phyloP scores from a whole-genome alignment of 2,113 vertebrate genomes.

The Peromyscus californicus region DNA sequence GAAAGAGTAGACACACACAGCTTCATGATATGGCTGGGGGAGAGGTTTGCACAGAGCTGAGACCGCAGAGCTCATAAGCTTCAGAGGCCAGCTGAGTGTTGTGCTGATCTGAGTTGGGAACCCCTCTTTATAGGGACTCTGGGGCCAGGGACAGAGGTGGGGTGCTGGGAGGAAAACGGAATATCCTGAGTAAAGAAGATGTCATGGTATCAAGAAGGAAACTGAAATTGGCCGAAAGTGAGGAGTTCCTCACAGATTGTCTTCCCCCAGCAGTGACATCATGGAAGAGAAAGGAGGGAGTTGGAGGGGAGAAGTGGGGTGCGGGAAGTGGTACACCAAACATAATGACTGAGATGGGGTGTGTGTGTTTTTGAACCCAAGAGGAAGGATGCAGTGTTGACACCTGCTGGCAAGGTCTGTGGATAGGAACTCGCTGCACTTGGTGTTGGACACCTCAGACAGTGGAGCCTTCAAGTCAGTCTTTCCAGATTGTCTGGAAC shows the following conservation, averaged over 20 bases:
- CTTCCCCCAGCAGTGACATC: constrained; percentile 44
- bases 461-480: not conserved
- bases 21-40: constrained; percentile 82
- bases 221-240: constrained; percentile 36
- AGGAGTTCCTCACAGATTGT: constrained; percentile 1
- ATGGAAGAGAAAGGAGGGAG: constrained; percentile 32
- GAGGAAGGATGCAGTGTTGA: constrained; percentile 32
- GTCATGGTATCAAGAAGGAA: constrained; percentile 63
- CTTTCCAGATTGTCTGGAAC: not conserved
- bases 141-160: not conserved
- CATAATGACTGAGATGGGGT: not conserved
- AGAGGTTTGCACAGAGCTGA: constrained; percentile 52
- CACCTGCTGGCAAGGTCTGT: not conserved
- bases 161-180: constrained; percentile 17
- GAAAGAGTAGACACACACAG: constrained; percentile 67
- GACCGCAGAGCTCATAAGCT: constrained; percentile 38
- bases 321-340: constrained; percentile 77
- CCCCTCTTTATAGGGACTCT: constrained; percentile 73
- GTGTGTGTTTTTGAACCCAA: not conserved
- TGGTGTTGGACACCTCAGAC: not conserved
- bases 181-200: constrained; percentile 72
- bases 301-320: not conserved
- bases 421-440: not conserved
- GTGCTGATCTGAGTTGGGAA: constrained; percentile 44
- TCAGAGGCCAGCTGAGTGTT: constrained; percentile 34